These are phyloP conservation scores for Pseudotriccus pelzelni DNA, from an alignment of 2,797 vertebrate genomes.

Conservation along the genomic window DNA sequence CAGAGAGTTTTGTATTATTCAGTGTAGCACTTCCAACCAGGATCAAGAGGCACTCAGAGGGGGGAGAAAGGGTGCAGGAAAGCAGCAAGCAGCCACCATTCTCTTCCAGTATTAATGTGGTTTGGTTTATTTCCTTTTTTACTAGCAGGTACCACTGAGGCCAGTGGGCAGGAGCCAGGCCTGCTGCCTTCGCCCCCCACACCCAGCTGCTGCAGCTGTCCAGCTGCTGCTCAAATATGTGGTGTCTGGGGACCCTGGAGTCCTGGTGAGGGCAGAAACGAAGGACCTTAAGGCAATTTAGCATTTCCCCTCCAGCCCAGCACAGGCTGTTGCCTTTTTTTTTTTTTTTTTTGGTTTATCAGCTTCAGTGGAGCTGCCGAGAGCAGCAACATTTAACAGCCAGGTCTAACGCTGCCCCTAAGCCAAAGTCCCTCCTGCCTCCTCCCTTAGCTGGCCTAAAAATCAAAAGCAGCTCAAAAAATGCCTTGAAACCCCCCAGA, in stretches of 20 bases:
- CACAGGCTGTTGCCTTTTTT: fast-evolving
- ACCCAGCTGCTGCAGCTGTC: not conserved
- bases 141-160: not conserved
- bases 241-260: not conserved
- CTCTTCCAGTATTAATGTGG: not conserved
- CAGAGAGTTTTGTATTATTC: slow-evolving; percentile 73
- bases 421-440: not conserved
- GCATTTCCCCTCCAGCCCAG: not conserved
- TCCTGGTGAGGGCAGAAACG: not conserved
- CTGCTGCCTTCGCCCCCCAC: not conserved
- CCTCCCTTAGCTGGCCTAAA: not conserved
- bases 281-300: slow-evolving; percentile 38
- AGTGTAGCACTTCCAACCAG: slow-evolving; percentile 68
- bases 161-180: not conserved
- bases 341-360: slow-evolving; percentile 34
- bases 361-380: not conserved
- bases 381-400: not conserved
- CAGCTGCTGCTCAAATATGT: not conserved
- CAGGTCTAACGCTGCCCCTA: not conserved
- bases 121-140: not conserved
- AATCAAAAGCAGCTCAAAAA: not conserved
- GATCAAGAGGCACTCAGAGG: slow-evolving; percentile 73
- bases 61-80: slow-evolving; percentile 15
- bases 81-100: slow-evolving; percentile 60
- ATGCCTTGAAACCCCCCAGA: not conserved